Conservation (phyloP, 2,888 invertebrate genomes). For the Diloba caeruleocephala region DNA sequence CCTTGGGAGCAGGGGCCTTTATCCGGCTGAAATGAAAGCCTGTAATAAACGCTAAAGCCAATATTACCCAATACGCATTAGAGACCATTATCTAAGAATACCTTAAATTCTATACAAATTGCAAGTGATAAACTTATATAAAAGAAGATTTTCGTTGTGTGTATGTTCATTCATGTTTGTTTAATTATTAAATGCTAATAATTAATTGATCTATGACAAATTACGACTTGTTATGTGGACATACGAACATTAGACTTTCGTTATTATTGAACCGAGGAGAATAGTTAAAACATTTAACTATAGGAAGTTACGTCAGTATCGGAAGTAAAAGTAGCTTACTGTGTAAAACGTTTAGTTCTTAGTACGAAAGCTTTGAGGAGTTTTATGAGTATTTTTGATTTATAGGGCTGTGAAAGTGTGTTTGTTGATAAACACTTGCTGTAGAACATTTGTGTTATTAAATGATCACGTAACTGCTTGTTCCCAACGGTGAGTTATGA, state of each 20-base stretch:
- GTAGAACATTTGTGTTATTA: conserved; percentile 9
- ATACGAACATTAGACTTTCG: conserved; percentile 16
- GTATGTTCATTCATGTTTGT: conserved; percentile 6
- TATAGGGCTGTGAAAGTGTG: conserved; percentile 30
- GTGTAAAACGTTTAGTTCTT: conserved; percentile 10
- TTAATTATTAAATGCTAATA: conserved; percentile 23
- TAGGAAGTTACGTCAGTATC: conserved; percentile 38
- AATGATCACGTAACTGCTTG: conserved; percentile 8
- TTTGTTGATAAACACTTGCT: conserved; percentile 6
- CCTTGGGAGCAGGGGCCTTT: too few species aligned
- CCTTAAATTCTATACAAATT: too few species aligned
- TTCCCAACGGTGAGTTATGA: too few species aligned
- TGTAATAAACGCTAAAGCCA: too few species aligned
- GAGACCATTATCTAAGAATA: too few species aligned
- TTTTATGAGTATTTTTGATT: conserved; percentile 19
- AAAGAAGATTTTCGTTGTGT: neutral
- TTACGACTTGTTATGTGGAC: conserved; percentile 26
- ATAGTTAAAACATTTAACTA: conserved; percentile 38
- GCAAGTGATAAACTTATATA: neutral
- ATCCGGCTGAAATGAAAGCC: too few species aligned
- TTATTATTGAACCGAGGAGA: conserved; percentile 25
- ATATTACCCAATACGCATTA: too few species aligned
- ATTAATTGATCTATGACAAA: conserved; percentile 34
- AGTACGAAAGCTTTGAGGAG: conserved; percentile 1
- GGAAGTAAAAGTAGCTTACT: conserved; percentile 44